These are phyloP conservation scores for Neoseiulus cucumeris DNA, from an alignment of 1,140 invertebrate species.

Conservation along the genomic window DNA sequence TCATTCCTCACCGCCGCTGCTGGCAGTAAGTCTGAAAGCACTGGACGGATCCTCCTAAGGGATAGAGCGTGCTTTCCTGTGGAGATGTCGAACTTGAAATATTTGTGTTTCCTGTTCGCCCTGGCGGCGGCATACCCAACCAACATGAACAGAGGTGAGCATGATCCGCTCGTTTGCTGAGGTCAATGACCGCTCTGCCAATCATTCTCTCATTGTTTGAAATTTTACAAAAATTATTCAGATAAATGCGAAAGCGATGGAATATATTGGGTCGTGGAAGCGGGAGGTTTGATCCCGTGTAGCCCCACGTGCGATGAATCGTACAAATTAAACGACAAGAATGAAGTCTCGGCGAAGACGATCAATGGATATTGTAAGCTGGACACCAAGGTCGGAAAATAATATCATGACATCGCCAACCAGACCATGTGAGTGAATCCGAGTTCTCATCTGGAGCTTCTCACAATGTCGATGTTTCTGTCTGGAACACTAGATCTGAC, in stretches of 20 bases:
- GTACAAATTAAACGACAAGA: background rate
- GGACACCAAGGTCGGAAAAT: background rate
- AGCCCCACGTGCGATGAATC: background rate
- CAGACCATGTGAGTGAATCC: slow-evolving; percentile 4
- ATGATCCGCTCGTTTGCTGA: background rate
- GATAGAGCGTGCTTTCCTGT: too few relatives aligned
- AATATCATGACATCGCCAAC: slow-evolving; percentile 5
- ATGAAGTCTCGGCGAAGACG: background rate
- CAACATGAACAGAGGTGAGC: background rate
- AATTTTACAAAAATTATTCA: too few relatives aligned
- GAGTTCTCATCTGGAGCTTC: too few relatives aligned
- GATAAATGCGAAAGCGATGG: slow-evolving; percentile 1
- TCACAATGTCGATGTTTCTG: too few relatives aligned
- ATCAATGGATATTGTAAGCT: background rate
- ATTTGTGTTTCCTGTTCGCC: too few relatives aligned
- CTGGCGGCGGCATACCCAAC: background rate
- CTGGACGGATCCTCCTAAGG: too few relatives aligned
- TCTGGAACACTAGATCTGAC: too few relatives aligned
- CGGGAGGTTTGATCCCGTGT: background rate
- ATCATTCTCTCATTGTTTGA: too few relatives aligned
- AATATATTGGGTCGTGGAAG: background rate
- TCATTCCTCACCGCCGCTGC: too few relatives aligned
- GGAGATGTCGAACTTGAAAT: too few relatives aligned
- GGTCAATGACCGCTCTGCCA: too few relatives aligned
- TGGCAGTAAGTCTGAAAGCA: too few relatives aligned